Percentiles rank a stretch among this genome's conserved stretches.
Conservation (phyloP, 2,888 invertebrate species). For the Gymnosoma rotundatum region DNA sequence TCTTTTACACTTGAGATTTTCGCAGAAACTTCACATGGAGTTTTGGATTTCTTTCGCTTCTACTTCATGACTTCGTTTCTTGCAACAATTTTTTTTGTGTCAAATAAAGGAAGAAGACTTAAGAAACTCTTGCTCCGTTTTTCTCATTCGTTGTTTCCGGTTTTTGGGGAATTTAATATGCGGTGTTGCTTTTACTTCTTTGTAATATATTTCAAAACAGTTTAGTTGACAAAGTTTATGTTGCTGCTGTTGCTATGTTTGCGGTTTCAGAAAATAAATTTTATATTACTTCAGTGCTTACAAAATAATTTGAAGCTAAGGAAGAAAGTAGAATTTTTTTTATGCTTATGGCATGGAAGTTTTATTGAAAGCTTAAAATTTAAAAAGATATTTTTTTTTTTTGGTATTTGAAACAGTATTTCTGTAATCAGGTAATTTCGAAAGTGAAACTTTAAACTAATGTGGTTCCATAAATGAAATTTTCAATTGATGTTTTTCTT, state of each 20-base stretch:
- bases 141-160: not conserved
- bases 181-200: not conserved
- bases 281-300: not conserved
- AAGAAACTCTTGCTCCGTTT: not conserved
- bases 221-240: not conserved
- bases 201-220: slow-evolving; percentile 1
- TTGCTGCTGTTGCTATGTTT: slow-evolving; percentile 5
- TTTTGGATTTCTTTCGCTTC: not conserved
- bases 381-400: too few species aligned
- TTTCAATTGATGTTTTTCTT: too few species aligned
- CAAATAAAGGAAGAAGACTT: slow-evolving; percentile 1
- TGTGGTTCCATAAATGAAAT: too few species aligned
- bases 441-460: too few species aligned
- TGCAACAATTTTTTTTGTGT: not conserved
- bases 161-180: not conserved
- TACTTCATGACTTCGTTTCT: not conserved
- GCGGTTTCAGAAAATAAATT: slow-evolving; percentile 40
- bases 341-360: too few species aligned
- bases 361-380: too few species aligned
- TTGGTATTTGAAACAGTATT: not conserved
- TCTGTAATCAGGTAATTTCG: too few species aligned
- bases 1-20: slow-evolving; percentile 17
- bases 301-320: too few species aligned
- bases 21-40: slow-evolving; percentile 28
- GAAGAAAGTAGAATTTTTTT: too few species aligned